Evolutionary conservation across 2,113 vertebrate species (phyloP).

Genomic region (Dryoscopus gambensis): DNA sequence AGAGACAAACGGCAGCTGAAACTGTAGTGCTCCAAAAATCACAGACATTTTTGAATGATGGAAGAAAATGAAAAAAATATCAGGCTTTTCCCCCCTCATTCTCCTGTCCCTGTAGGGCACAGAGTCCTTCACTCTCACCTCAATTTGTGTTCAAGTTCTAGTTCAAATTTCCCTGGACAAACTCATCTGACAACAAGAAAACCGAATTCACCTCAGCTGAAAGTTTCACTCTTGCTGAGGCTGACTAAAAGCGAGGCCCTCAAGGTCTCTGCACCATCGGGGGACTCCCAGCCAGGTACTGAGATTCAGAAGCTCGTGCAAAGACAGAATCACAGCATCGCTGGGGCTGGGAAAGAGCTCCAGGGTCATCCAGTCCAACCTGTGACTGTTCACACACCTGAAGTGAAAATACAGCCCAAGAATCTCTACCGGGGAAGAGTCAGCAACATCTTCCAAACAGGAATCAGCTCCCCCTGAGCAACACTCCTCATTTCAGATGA

Average conservation of each 20-base stretch:
- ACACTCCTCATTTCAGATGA: neutral
- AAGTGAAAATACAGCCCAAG: neutral
- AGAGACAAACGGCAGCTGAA: neutral
- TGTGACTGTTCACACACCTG: neutral
- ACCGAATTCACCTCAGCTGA: neutral
- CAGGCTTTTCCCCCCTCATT: neutral
- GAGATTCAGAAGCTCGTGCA: neutral
- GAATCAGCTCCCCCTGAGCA: neutral
- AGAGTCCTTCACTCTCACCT: neutral
- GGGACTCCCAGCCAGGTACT: neutral
- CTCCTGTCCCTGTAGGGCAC: neutral
- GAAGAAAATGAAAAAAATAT: neutral
- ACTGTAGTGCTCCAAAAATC: neutral
- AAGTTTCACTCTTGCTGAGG: neutral
- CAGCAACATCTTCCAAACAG: neutral
- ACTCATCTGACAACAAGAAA: neutral
- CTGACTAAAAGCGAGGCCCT: neutral
- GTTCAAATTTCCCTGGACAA: neutral
- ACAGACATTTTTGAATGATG: neutral
- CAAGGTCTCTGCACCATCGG: neutral
- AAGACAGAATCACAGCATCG: neutral
- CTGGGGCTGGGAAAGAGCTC: neutral
- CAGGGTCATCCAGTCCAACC: neutral
- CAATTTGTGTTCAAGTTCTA: neutral
- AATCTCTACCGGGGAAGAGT: neutral